Evolutionary conservation across 23 tunicate genomes (phyloP).

Genomic region (Ciona savignyi): DNA sequence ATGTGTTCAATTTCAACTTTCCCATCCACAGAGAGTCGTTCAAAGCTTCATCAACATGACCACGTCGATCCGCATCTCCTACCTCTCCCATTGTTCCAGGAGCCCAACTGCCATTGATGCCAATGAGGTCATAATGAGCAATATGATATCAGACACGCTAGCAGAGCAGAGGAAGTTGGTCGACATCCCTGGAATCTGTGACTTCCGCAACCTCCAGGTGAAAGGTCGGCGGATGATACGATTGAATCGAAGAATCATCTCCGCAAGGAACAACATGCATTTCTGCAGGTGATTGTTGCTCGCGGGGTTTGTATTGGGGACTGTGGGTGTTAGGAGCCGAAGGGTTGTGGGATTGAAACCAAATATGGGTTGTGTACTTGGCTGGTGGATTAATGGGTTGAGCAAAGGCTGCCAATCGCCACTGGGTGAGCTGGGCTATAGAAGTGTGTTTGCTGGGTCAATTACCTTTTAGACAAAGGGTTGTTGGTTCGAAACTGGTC

Average conservation of each 20-base stretch:
- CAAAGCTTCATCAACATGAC: background rate
- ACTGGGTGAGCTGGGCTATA: too few relatives aligned
- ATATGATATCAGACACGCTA: background rate
- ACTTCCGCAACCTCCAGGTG: background rate
- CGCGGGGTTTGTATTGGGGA: too few relatives aligned
- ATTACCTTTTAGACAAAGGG: too few relatives aligned
- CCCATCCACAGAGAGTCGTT: background rate
- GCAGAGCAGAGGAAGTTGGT: background rate
- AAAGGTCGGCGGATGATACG: background rate
- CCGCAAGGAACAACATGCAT: background rate
- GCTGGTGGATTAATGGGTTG: too few relatives aligned
- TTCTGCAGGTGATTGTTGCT: background rate
- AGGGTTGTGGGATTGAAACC: too few relatives aligned
- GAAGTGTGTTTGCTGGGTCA: too few relatives aligned
- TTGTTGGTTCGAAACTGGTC: too few relatives aligned
- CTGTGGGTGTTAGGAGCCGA: too few relatives aligned
- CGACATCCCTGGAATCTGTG: background rate
- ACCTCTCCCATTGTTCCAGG: background rate
- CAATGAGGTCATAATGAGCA: background rate
- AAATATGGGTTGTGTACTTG: too few relatives aligned
- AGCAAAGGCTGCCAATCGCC: too few relatives aligned
- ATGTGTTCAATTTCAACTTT: background rate
- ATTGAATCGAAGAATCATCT: background rate
- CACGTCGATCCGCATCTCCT: background rate
- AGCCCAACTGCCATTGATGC: background rate